Evolutionary conservation across 2,113 vertebrate species (phyloP), one percentile per base, ranked within the genome.

Genomic region (Chaetodon trifascialis): DNA sequence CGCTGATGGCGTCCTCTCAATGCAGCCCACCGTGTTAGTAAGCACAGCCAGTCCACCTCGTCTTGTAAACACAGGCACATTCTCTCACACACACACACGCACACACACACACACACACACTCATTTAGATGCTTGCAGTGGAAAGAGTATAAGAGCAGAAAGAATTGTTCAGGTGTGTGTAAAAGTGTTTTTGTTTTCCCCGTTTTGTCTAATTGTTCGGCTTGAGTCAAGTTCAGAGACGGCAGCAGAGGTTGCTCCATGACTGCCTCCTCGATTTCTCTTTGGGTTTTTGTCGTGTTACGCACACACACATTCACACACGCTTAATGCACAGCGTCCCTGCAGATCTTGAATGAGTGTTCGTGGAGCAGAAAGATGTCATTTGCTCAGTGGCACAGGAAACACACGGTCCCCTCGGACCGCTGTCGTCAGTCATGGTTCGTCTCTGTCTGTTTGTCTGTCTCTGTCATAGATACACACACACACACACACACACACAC

Each of bases 321-420:
- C 2, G 56, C 76, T 81, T 79, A 30, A 75, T 60, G 52, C 72
- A 36, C 58, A 51, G 23, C 46, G 75, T 60, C 86, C 86, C 83
- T 38, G 76, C 59, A 85, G 90, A 91, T 90, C 65, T 34, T 79
- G 30, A 75, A 89, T 65, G 69, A 88, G 88, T 87, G 89, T 83
- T 91, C 87, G 82, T 89, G 80, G 87, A 92, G 91, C 91, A 88
- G 90, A 91, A 91, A 93, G 80, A 91, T 91, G 87, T 89, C 88
- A 91, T 92, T 91, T 87, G 90, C 85, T 92, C 84, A 76, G 83
- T 74, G 86, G 84, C 85, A 92, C 80, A 89, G 85, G 87, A 86
- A 88, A 88, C 76, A 69, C 79, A 64, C 58, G 11, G 58, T 90
- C 92, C 89, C 89, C 67, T 86, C 52, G 70, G 88, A 87, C 73